Base-by-base conservation (phyloP, 23 tunicate genomes). In the Ascidia mentula region DNA sequence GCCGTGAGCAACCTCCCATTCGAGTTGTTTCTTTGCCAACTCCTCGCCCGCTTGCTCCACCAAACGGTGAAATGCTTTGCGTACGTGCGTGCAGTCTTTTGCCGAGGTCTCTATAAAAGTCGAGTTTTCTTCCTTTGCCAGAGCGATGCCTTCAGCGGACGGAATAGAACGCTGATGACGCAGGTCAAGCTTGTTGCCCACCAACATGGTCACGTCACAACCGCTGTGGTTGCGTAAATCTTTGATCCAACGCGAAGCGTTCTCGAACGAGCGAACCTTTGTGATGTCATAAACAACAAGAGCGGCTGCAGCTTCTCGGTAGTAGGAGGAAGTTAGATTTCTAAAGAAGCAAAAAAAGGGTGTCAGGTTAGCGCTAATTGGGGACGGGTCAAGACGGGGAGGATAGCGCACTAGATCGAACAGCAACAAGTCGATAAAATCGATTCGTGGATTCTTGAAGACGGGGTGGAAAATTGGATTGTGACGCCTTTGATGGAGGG, bases 81-180 rank as follows among this genome's bases (percentile, higher is more conserved):
- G 76, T 17, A 95, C 88, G 69, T 95, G 85, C 69, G 95, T 89
- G 24, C 77, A 80, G 39, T 89, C 94, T 61, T 75, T 38, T 6
- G 98, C 98, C 18, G 95, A 89, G 36, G 91, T 86, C 81, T 95
- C 98, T 32, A 95, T 77, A 70, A 95, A 95, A 18, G 77, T 69
- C 31, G 81, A 37, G 8, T 46, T 59, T 31, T 81, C 38, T 31
- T 76, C 42, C 36, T 79, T 70, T 8, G 97, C 84, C 74, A 77
- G 46, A 1, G 69, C 53, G 46, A 69, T 77, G 28, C 86, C 97
- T 30, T 85, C 90, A 28, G 59, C 77, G 6, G 78, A 69, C 24
- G 83, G 45, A 4, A 91, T 83, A 0, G 90, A 80, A 24, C 90
- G 80, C 46, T 81, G 80, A 28, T 73, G 84, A 42, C 97, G 82